Evolutionary conservation across 2,888 invertebrate genomes (phyloP).

Genomic region (Loripinus fragilis): DNA sequence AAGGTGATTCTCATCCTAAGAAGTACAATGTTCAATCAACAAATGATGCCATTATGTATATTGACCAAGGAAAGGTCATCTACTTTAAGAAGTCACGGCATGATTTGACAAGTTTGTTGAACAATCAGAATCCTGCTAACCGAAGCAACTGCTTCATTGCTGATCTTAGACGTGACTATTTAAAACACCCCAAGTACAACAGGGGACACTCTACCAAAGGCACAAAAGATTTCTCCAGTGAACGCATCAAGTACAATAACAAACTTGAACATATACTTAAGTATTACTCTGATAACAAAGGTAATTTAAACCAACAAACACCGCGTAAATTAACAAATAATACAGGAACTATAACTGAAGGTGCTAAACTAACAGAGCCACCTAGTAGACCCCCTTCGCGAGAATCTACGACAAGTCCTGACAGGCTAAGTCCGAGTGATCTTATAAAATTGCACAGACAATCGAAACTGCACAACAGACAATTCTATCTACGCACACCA

Average conservation of each 20-base stretch:
- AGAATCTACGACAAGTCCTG: conserved; percentile 31
- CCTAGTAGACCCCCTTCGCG: conserved; percentile 48
- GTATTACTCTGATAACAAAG: conserved; percentile 61
- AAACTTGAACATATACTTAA: conserved; percentile 70
- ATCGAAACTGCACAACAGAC: conserved; percentile 66
- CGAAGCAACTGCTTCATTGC: conserved; percentile 65
- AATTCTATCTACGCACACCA: conserved; percentile 70
- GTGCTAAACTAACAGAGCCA: conserved; percentile 39
- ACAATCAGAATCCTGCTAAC: conserved; percentile 53
- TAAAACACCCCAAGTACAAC: conserved; percentile 66
- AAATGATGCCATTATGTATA: conserved; percentile 62
- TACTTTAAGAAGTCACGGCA: conserved; percentile 66
- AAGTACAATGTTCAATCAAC: conserved; percentile 62
- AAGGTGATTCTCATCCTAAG: conserved; percentile 47
- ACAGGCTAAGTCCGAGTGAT: conserved; percentile 33
- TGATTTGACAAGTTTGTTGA: conserved; percentile 59
- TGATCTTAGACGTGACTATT: conserved; percentile 67
- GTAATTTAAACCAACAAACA: neutral
- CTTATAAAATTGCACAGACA: conserved; percentile 65
- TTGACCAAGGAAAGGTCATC: conserved; percentile 69
- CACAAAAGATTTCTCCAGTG: conserved; percentile 53
- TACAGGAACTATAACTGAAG: conserved; percentile 38
- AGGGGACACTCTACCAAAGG: conserved; percentile 28
- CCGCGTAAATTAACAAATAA: conserved; percentile 40
- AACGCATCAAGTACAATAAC: conserved; percentile 67